Evolutionary conservation across 2,797 vertebrate species (phyloP).

Genomic region (Scomberomorus guttatus): DNA sequence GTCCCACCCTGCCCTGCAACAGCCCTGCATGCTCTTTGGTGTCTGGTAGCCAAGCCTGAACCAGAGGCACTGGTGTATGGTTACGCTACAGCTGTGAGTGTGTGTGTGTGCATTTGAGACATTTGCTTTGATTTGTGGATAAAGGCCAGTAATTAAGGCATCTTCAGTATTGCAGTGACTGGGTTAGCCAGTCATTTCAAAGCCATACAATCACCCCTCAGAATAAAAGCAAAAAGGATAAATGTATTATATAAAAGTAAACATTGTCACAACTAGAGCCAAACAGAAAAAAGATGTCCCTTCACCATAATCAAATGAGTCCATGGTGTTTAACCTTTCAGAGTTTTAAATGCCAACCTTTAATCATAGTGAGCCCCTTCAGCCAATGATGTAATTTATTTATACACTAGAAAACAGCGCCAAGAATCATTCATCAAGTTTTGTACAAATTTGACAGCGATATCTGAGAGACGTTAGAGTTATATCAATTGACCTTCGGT

Average conservation of each 20-base stretch:
- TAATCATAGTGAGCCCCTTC: conserved; percentile 32
- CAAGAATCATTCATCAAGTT: conserved; percentile 33
- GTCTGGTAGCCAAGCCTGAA: conserved; percentile 59
- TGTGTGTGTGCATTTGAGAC: conserved; percentile 29
- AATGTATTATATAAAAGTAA: neutral
- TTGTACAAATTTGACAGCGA: conserved; percentile 31
- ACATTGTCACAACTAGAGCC: neutral
- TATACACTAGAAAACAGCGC: conserved; percentile 25
- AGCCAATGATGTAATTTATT: conserved; percentile 42
- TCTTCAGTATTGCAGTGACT: conserved; percentile 13
- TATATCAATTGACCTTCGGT: conserved; percentile 32
- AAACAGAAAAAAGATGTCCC: neutral
- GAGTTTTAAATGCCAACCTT: conserved; percentile 37
- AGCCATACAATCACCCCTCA: conserved; percentile 26
- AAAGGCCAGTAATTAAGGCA: conserved; percentile 42
- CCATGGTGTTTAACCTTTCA: neutral
- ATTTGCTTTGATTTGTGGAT: conserved; percentile 44
- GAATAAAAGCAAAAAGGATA: conserved; percentile 11
- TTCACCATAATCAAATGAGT: neutral
- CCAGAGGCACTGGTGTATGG: conserved; percentile 66
- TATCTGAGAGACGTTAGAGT: conserved; percentile 31
- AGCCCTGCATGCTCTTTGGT: conserved; percentile 55
- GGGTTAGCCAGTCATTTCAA: conserved; percentile 29
- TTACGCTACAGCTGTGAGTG: conserved; percentile 62
- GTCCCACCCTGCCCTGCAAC: conserved; percentile 74